These are phyloP conservation scores for Brachypterus glaber DNA, from an alignment of 2,888 invertebrate genomes.

Conservation along the genomic window DNA sequence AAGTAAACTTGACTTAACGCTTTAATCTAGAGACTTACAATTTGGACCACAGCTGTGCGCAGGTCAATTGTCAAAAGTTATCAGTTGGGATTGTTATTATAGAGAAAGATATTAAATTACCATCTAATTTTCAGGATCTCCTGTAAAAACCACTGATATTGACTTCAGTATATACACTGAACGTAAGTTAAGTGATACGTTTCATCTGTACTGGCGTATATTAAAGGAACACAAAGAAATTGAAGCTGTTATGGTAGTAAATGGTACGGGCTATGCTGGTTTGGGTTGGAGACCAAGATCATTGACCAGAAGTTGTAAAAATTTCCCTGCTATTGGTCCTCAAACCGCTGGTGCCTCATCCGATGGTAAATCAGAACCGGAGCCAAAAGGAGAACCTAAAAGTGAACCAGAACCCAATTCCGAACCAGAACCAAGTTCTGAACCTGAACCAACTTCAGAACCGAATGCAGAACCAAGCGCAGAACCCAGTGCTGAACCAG, in stretches of 20 bases:
- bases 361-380: conserved; percentile 31
- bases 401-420: conserved; percentile 27
- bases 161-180: conserved; percentile 63
- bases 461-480: conserved; percentile 35
- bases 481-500: conserved; percentile 31
- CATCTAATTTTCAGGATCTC: conserved; percentile 50
- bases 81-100: neutral
- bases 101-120: neutral
- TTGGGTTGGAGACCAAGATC: conserved; percentile 86
- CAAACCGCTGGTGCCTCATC: conserved; percentile 29
- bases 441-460: conserved; percentile 31
- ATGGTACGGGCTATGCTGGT: conserved; percentile 78
- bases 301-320: conserved; percentile 65
- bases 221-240: conserved; percentile 75
- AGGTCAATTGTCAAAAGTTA: too few species aligned
- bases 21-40: too few species aligned
- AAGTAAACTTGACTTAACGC: too few species aligned
- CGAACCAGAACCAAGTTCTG: conserved; percentile 28
- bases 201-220: conserved; percentile 77
- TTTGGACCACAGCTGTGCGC: too few species aligned
- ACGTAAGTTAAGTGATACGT: conserved; percentile 62
- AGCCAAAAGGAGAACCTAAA: conserved; percentile 30
- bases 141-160: conserved; percentile 62
- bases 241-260: conserved; percentile 80
- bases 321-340: conserved; percentile 60